Conservation (phyloP, 2,113 vertebrate species). For the Nycticryphes semicollaris region DNA sequence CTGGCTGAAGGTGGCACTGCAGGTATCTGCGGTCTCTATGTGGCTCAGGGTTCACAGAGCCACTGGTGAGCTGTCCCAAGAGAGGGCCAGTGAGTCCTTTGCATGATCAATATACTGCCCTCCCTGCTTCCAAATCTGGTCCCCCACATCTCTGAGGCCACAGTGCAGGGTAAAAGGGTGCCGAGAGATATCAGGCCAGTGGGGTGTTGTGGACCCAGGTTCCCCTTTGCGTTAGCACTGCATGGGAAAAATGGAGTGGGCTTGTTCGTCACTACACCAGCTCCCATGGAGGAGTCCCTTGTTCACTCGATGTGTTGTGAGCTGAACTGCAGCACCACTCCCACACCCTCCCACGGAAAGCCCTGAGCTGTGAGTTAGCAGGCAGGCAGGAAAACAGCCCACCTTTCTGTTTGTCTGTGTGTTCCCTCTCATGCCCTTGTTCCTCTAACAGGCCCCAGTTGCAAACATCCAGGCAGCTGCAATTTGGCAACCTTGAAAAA, state of each 20-base stretch:
- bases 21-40: fast-evolving
- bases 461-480: neutral
- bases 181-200: neutral
- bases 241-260: neutral
- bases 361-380: neutral
- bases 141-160: neutral
- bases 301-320: neutral
- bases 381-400: neutral
- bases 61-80: neutral
- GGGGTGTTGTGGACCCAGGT: fast-evolving
- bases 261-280: neutral
- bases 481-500: neutral
- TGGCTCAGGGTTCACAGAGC: neutral
- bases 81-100: fast-evolving
- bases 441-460: neutral
- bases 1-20: neutral
- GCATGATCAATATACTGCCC: neutral
- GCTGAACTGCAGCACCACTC: neutral
- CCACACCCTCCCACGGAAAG: neutral
- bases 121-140: neutral
- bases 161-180: neutral
- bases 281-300: neutral
- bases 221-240: neutral
- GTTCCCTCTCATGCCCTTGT: neutral
- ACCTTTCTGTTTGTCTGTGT: neutral